A percentile compares a stretch with the other conserved stretches of the same genome.
Conservation (phyloP, 2,888 invertebrate genomes). For the Meloe dianella region DNA sequence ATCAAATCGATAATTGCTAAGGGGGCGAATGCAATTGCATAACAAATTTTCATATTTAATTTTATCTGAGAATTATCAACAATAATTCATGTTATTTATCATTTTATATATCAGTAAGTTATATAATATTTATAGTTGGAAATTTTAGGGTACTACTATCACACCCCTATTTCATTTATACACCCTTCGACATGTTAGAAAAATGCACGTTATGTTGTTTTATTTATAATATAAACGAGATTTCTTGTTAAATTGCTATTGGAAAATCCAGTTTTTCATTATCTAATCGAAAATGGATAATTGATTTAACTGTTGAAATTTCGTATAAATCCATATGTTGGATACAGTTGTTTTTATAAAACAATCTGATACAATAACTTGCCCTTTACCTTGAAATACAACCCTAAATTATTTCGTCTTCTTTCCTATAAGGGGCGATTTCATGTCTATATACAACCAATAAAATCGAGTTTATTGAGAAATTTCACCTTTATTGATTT, state of each 20-base stretch:
- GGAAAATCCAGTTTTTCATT: background rate
- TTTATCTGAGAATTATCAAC: background rate
- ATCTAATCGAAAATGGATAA: background rate
- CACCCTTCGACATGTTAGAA: background rate
- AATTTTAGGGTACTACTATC: background rate
- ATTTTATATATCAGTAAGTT: background rate
- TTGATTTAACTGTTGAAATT: background rate
- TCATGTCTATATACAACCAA: background rate
- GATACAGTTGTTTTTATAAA: background rate
- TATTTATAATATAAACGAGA: background rate
- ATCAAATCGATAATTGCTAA: no score
- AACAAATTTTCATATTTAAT: background rate
- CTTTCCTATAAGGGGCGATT: background rate
- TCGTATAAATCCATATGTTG: background rate
- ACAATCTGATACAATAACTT: background rate
- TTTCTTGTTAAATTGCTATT: background rate
- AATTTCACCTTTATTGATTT: constrained; percentile 2
- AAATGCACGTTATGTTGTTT: background rate
- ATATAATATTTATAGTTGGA: background rate
- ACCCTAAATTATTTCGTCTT: background rate
- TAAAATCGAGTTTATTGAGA: background rate
- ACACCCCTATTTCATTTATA: background rate
- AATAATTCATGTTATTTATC: constrained; percentile 1
- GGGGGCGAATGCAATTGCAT: background rate
- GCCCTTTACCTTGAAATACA: constrained; percentile 6